Conservation (phyloP, 2,888 invertebrate genomes). For the Pristionchus exspectatus region DNA sequence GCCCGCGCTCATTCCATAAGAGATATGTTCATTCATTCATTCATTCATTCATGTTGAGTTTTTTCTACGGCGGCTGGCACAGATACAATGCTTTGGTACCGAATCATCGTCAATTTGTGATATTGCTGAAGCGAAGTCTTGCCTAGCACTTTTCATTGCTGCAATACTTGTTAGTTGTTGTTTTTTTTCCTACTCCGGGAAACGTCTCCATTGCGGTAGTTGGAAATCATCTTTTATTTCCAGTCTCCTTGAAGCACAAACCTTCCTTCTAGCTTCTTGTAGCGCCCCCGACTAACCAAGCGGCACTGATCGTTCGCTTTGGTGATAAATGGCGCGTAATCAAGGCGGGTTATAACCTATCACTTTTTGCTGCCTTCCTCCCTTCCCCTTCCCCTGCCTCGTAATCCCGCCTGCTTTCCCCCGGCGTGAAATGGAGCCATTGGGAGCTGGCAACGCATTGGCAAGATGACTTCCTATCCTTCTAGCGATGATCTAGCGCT, state of each 20-base stretch:
- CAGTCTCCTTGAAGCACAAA: background rate
- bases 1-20: too few species aligned
- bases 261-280: background rate
- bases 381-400: background rate
- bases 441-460: background rate
- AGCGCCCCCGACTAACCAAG: background rate
- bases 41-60: too few species aligned
- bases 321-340: constrained; percentile 1
- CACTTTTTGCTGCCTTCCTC: background rate
- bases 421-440: background rate
- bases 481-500: background rate
- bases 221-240: background rate
- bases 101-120: too few species aligned
- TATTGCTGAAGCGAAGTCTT: too few species aligned
- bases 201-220: background rate
- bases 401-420: background rate
- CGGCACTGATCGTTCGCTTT: background rate
- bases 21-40: too few species aligned
- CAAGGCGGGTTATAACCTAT: constrained; percentile 11
- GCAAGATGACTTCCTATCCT: background rate
- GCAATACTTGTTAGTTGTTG: too few species aligned
- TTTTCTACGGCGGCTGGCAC: too few species aligned
- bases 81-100: too few species aligned
- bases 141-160: too few species aligned
- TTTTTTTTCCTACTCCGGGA: background rate